A percentile compares a stretch with the other conserved stretches of the same genome.
phyloP scores from a whole-genome alignment of 2,797 vertebrate species.

The Sphenodon punctatus region DNA sequence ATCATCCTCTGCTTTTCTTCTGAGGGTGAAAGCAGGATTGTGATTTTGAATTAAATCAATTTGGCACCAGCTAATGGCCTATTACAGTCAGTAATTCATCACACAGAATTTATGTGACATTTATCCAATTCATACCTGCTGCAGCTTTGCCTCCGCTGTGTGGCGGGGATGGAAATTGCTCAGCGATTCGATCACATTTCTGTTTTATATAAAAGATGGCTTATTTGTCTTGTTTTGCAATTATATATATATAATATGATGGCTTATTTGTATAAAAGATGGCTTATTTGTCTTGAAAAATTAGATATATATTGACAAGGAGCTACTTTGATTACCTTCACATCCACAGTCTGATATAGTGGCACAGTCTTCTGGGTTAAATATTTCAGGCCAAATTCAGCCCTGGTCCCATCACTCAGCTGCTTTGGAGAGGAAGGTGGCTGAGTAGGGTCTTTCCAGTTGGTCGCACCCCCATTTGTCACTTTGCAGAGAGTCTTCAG shows the following conservation, averaged over 20 bases:
- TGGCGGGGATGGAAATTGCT: conserved; percentile 13
- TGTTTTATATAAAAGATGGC: not conserved
- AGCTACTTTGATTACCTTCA: too few species aligned
- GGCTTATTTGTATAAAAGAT: not conserved
- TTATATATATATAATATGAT: too few species aligned
- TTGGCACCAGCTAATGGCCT: conserved; percentile 3
- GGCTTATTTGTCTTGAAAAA: too few species aligned
- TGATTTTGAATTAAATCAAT: conserved; percentile 6
- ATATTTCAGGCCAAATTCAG: too few species aligned
- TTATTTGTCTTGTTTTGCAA: not conserved
- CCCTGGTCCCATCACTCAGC: too few species aligned
- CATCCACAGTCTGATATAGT: too few species aligned
- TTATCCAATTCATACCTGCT: conserved; percentile 17
- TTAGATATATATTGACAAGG: too few species aligned
- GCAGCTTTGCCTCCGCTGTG: not conserved
- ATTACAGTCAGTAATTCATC: conserved; percentile 24
- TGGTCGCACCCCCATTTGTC: conserved; percentile 50
- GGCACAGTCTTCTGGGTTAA: too few species aligned
- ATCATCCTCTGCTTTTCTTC: not conserved
- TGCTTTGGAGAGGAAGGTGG: too few species aligned
- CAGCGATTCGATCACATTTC: not conserved
- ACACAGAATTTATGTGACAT: not conserved
- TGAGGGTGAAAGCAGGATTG: conserved; percentile 8
- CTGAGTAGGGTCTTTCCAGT: conserved; percentile 20
- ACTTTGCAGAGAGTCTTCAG: conserved; percentile 30